Evolutionary conservation across 2,888 invertebrate species (phyloP), one percentile per base, ranked within the genome.

Genomic region (Plagiodera versicolora): DNA sequence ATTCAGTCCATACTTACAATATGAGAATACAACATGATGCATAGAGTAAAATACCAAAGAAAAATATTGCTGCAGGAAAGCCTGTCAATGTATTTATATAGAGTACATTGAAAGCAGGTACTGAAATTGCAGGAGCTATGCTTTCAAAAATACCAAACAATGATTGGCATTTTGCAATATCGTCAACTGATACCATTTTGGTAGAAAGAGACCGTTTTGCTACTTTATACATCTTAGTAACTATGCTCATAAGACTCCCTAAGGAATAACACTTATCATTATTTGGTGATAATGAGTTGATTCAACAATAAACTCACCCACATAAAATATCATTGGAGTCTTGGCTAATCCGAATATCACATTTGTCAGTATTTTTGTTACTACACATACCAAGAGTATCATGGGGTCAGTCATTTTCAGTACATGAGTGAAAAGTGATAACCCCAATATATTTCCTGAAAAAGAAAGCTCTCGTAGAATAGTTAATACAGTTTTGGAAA

Each of bases 121-220:
- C 83, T 73, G 84, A 83, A 58, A 84, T 77, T 55, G 84, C 81
- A 2, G 84, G 83, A 3, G 84, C 83, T 66, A 85, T 66, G 1
- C 84, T 83, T 74, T 86, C 86, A 28, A 83, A 83, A 77, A 86
- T 83, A 64, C 84, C 85, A 68, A 86, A 82, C 72, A 86, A 81
- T 74, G 86, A 86, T 63, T 78, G 77, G 9, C 77, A 74, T 71
- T 79, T 80, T 19, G 78, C 79, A 48, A 78, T 65, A 66, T 80
- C 76, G 44, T 74, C 70, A 60, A 73, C 71, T 5, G 75, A 66
- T 2, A 79, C 80, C 18, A 77, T 70, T 73, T 80, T 80, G 8
- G 79, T 78, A 0, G 75, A 73, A 55, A 77, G 64, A 1, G 80
- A 79, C 49, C 77, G 73, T 56, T 79, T 72, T 5, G 74, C 78